Base-by-base conservation (phyloP, 2,797 vertebrate species). In the Enteromius unitaeniatus region DNA sequence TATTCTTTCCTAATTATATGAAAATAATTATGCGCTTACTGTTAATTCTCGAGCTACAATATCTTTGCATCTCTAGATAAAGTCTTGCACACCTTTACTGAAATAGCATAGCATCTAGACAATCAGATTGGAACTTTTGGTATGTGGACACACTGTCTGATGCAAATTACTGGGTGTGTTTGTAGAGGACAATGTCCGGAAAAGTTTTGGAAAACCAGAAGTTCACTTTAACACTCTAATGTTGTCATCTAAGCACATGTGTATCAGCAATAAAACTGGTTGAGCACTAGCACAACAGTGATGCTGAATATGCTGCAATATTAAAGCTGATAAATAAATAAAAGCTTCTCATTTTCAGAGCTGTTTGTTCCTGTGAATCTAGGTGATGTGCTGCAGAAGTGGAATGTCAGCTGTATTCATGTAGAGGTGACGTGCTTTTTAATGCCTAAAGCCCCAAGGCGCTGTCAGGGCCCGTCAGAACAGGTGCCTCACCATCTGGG, bases 391-490 rank as follows among this genome's bases (percentile, higher is more conserved):
- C 58, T 14, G 58, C 75, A 64, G 58, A 78, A 64, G 58, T 78
- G 40, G 23, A 78, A 78, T 70, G 37, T 60, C 28, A 15, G 42
- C 40, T 67, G 53, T 76, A 58, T 78, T 83, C 40, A 42, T 42
- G 15, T 64, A 34, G n/a, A 60, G 67, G 79, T 85, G 84, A 82
- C 45, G 8, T 47, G 31, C n/a, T 67, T 47, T 77, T 73, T 62
- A 82, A 70, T 64, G 45, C 42, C 84, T 49, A 37, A 77, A 70
- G 64, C 23, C 79, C 53, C 34, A 42, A 28, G 79, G 79, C 1
- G 64, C 76, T 72, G 84, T 86, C 74, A 72, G 53, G 74, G 67
- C 67, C 69, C 34, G 67, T 82, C 67, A 78, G 73, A 85, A 81
- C 79, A 81, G 67, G 65, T 86, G 84, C 76, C 69, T 58, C 26